Percentiles rank a stretch among this genome's conserved stretches.
These are phyloP conservation scores for Pachypeltis micranthus DNA, from an alignment of 1,140 invertebrate species.

Conservation along the genomic window DNA sequence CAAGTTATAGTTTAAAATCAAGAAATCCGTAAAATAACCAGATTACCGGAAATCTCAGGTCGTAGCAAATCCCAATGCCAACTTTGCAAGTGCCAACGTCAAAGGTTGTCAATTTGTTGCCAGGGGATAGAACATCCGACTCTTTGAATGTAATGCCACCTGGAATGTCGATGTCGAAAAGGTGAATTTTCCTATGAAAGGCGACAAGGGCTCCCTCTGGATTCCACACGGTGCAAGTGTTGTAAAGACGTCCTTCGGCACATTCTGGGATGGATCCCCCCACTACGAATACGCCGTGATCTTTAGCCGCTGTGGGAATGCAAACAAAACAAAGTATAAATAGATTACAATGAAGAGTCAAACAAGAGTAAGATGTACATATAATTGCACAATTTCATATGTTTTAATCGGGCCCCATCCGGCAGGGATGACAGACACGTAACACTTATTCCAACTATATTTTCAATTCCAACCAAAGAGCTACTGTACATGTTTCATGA, in stretches of 20 bases:
- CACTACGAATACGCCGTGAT: constrained; percentile 67
- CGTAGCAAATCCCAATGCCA: constrained; percentile 89
- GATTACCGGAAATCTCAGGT: constrained; percentile 76
- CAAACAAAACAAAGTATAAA: too few species aligned
- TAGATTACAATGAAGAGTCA: too few species aligned
- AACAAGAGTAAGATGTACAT: too few species aligned
- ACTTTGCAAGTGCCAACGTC: constrained; percentile 62
- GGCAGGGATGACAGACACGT: too few species aligned
- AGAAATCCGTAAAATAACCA: too few species aligned
- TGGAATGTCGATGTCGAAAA: constrained; percentile 92
- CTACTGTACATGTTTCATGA: too few species aligned
- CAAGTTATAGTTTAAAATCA: too few species aligned
- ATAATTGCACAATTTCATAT: too few species aligned
- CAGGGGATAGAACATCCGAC: constrained; percentile 68
- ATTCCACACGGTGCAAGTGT: constrained; percentile 83
- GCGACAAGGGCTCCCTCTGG: constrained; percentile 61
- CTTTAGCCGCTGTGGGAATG: constrained; percentile 60
- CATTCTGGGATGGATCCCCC: constrained; percentile 83
- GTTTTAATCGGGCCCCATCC: too few species aligned
- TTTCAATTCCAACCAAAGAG: too few species aligned
- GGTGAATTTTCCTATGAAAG: constrained; percentile 41
- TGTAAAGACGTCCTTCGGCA: constrained; percentile 60
- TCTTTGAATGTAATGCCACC: constrained; percentile 88
- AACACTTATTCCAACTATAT: too few species aligned
- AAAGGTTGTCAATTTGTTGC: constrained; percentile 63